These are phyloP conservation scores for Nannobrachium achirus DNA, from an alignment of 2,113 vertebrate species.

Conservation along the genomic window DNA sequence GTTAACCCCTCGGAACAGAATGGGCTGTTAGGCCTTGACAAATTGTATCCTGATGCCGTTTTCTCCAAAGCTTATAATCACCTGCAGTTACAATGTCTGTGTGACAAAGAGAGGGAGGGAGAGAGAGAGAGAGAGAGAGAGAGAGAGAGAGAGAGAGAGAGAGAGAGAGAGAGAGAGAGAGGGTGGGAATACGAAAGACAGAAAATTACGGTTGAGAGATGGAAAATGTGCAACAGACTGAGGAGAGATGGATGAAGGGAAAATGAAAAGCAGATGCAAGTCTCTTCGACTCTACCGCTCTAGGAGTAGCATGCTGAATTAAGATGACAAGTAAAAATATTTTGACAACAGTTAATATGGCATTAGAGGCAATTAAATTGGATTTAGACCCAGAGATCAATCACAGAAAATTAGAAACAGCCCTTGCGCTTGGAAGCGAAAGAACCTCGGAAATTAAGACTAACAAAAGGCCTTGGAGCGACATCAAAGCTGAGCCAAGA, in stretches of 20 bases:
- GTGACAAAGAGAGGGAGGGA: constrained; percentile 35
- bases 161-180: constrained; percentile 10
- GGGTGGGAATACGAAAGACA: constrained; percentile 54
- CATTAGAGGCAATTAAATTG: constrained; percentile 78
- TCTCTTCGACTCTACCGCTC: constrained; percentile 47
- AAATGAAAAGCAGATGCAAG: constrained; percentile 69
- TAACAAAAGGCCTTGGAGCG: constrained; percentile 66
- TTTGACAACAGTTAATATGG: constrained; percentile 79
- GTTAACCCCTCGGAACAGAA: constrained; percentile 97
- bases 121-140: constrained; percentile 47
- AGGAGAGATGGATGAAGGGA: constrained; percentile 41
- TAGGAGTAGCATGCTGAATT: constrained; percentile 62
- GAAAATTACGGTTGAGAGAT: background rate
- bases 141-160: constrained; percentile 40
- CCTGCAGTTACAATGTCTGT: constrained; percentile 69
- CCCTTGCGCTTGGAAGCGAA: constrained; percentile 44
- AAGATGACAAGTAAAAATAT: constrained; percentile 78
- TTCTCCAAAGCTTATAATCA: constrained; percentile 78
- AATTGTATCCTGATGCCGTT: constrained; percentile 80
- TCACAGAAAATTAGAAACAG: constrained; percentile 75
- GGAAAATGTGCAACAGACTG: background rate
- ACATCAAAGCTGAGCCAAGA: constrained; percentile 69
- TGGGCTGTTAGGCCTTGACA: constrained; percentile 85
- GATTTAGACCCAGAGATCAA: constrained; percentile 70
- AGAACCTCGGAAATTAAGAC: constrained; percentile 62